Evolutionary conservation across 2,113 vertebrate genomes (phyloP), one percentile per base, ranked within the genome.

Genomic region (Chaetops frenatus): DNA sequence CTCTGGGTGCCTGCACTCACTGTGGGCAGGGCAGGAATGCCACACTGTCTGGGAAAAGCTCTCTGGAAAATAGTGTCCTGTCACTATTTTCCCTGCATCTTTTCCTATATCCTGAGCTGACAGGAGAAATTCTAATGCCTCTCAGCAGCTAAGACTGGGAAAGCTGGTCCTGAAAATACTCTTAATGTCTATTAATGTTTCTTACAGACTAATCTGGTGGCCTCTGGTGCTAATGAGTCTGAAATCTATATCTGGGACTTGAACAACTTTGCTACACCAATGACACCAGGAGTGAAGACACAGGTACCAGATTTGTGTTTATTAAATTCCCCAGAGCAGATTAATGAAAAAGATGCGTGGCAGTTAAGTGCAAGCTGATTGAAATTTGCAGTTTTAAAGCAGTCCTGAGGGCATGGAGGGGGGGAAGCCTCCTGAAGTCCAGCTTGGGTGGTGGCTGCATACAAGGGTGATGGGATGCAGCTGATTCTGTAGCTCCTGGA

Each of bases 221-320:
- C 98, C 12, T 99, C 99, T 66, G 99, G 99, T 94, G 99, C 99
- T 89, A 99, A 99, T 74, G 99, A 99, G 91, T 99, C 99, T 54
- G 99, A 99, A 97, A 99, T 99, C 96, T 99, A 99, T 71, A 99
- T 99, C 97, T 99, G 99, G 99, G 99, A 99, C 97, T 97, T 99
- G 95, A 99, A 99, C 95, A 99, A 97, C 94, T 99, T 99, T 93
- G 98, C 98, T 60, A 98, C 98, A 19, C 99, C 99, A 21, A 99
- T 99, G 99, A 99, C 99, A 19, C 99, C 99, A 13, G 99, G 99
- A 95, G 98, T 98, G 15, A 99, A 99, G 98, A 98, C 99, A 22
- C 99, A 99, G 99, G 99, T 99, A 96, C 54, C 42, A 6, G 15
- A 45, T 72, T 64, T 69, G 57, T 81, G 23, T 86, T 78, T 62